These are phyloP conservation scores for Phocoena sinus DNA, from an alignment of 2,113 vertebrate genomes.

Conservation along the genomic window DNA sequence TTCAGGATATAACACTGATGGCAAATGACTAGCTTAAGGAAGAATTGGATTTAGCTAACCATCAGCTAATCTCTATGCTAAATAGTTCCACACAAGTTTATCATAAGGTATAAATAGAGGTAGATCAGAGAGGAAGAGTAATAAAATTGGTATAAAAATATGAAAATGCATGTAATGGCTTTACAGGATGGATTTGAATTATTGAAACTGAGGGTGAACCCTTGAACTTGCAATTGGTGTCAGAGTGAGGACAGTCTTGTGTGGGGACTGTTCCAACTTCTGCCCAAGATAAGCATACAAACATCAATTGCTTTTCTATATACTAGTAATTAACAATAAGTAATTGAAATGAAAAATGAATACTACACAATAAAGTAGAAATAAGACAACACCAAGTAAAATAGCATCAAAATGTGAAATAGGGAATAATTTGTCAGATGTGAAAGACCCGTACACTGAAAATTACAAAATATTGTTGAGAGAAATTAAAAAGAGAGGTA, in stretches of 20 bases:
- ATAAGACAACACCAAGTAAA: background rate
- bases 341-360: background rate
- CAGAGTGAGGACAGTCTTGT: background rate
- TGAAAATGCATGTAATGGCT: background rate
- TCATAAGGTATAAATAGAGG: background rate
- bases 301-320: background rate
- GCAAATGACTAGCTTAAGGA: background rate
- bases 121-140: background rate
- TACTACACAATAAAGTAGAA: background rate
- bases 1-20: background rate
- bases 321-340: background rate
- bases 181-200: background rate
- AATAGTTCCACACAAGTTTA: background rate
- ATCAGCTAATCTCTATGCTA: background rate
- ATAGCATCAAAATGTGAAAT: background rate
- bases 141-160: background rate
- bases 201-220: background rate
- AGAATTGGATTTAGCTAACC: background rate
- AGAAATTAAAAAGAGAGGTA: background rate
- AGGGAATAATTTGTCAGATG: background rate
- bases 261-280: background rate
- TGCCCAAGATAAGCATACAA: background rate
- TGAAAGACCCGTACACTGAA: background rate
- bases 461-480: background rate
- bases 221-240: background rate